Base-by-base conservation (phyloP, 2,888 invertebrate genomes). In the Sarcophaga carnaria region DNA sequence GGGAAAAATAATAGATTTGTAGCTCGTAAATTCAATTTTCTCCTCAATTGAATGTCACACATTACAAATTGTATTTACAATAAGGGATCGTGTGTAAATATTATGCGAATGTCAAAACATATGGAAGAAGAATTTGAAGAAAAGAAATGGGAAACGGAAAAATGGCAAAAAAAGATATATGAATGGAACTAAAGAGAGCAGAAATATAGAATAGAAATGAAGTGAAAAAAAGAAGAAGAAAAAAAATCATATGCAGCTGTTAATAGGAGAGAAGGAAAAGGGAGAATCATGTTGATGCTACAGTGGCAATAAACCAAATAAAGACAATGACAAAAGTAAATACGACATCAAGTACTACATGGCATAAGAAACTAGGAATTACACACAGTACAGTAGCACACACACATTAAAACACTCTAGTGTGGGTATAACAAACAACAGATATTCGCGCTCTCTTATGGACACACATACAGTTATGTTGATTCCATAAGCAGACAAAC, bases 21-120 rank as follows among this genome's bases (percentile, higher is more conserved):
- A 62, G 76, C 86, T 89, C 84, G 89, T 88, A 89, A 91, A 90
- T 90, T 91, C 89, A 90, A 91, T 91, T 91, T 91, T 90, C 90
- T 90, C 85, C 89, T 88, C 90, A 91, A 91, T 91, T 90, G 89
- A 90, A 89, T 89, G 88, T 85, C 89, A 90, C 90, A 90, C 90
- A 89, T 90, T 90, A 90, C 88, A 89, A 89, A 89, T 90, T 88
- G 88, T 90, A 84, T 90, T 90, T 89, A 89, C 89, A 87, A 87
- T 88, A 67, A 81, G 88, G 88, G 64, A 88, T 88, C 89, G 89
- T 90, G 89, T 86, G 88, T 86, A 89, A 89, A 89, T 89, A 89
- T 87, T 87, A 87, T 87, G 87, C 87, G 87, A 85, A 88, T 83
- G 83, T 79, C 79, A 85, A 76, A 81, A 83, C 72, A 83, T 83